Evolutionary conservation across 2,888 invertebrate species (phyloP).

Genomic region (Xylota segnis): DNA sequence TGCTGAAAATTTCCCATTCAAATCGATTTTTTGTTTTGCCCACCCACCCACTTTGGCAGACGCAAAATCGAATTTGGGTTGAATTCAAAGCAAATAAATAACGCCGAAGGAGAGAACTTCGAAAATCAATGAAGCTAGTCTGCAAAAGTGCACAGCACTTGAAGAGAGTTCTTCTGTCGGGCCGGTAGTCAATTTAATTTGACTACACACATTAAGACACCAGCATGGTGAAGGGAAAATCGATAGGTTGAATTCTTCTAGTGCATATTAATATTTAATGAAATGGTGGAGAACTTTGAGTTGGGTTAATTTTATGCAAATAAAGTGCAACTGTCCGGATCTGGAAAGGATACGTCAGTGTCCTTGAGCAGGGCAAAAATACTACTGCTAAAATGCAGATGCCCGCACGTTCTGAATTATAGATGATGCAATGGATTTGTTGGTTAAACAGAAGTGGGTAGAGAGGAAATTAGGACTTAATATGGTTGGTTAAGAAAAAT

Average conservation of each 20-base stretch:
- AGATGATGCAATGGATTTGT: slow-evolving; percentile 1
- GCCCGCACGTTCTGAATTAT: neutral
- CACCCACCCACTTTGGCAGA: neutral
- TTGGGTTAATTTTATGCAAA: neutral
- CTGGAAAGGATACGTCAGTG: neutral
- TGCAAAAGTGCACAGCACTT: slow-evolving; percentile 14
- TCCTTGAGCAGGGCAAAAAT: neutral
- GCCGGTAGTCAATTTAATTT: slow-evolving; percentile 10
- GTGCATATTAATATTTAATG: neutral
- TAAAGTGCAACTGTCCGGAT: neutral
- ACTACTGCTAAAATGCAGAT: neutral
- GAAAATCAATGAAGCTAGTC: slow-evolving; percentile 14
- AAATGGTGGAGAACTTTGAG: neutral
- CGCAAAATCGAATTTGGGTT: slow-evolving; percentile 12
- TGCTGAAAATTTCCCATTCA: neutral
- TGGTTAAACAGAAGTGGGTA: neutral
- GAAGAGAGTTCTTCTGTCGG: neutral
- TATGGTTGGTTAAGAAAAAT: neutral
- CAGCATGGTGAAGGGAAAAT: neutral
- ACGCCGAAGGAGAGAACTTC: neutral
- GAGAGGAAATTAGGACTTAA: neutral
- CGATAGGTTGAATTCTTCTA: neutral
- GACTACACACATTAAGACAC: neutral
- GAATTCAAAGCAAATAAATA: slow-evolving; percentile 1
- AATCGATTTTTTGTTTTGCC: slow-evolving; percentile 14